A percentile compares a stretch with the other conserved stretches of the same genome.
These are phyloP conservation scores for Caenorhabditis elegans DNA, from an alignment of 1,140 invertebrate genomes.

Conservation along the genomic window WBcel235 BX284606.5:12110001-12110500, in stretches of 20 bases:
- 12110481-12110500: not conserved
- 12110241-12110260: conserved; percentile 19
- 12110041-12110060: conserved; percentile 7
- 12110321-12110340: not conserved
- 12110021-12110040: not conserved
- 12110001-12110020: not conserved
- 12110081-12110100: no score
- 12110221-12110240: conserved; percentile 29
- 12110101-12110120: not conserved
- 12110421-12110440: not conserved
- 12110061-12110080: not conserved
- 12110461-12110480: not conserved
- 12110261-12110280: conserved; percentile 38
- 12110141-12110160: not conserved
- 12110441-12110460: not conserved
- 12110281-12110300: not conserved
- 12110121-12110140: not conserved
- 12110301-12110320: not conserved
- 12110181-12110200: not conserved
- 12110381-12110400: no score
- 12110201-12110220: not conserved
- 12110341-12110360: not conserved
- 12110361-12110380: not conserved
- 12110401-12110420: not conserved
- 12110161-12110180: not conserved